phyloP scores from a whole-genome alignment of 2,797 vertebrate species.

The Oophaga sylvatica region DNA sequence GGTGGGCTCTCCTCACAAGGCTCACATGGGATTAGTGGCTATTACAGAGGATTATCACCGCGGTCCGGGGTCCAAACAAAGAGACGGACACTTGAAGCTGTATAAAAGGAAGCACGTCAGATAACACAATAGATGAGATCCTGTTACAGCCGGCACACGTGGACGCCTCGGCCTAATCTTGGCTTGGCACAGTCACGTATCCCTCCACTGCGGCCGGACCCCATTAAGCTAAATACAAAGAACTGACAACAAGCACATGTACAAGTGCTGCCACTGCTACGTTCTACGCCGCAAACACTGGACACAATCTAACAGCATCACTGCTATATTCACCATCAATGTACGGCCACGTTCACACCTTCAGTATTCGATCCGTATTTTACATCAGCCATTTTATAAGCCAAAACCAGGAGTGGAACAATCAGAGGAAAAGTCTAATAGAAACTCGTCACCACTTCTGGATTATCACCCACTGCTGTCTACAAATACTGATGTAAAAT shows the following conservation, averaged over 20 bases:
- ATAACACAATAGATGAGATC: not conserved
- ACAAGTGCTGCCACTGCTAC: not conserved
- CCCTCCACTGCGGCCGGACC: not conserved
- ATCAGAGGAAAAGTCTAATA: too few species aligned
- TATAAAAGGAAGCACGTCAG: constrained; percentile 35
- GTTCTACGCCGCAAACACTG: not conserved
- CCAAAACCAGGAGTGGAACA: too few species aligned
- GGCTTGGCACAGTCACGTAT: not conserved
- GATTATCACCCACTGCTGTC: too few species aligned
- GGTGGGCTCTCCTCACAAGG: constrained; percentile 29
- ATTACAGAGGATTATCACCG: constrained; percentile 55
- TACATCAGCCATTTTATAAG: too few species aligned
- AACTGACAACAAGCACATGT: too few species aligned
- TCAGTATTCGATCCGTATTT: too few species aligned
- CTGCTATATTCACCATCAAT: too few species aligned
- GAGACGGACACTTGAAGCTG: not conserved
- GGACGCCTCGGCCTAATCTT: not conserved
- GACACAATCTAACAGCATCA: too few species aligned
- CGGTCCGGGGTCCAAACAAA: not conserved
- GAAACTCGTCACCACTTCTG: too few species aligned
- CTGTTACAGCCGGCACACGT: not conserved
- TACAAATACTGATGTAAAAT: too few species aligned
- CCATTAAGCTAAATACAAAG: too few species aligned
- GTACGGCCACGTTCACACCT: too few species aligned
- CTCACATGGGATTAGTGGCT: constrained; percentile 38